Conservation (phyloP, 2,888 invertebrate genomes). For the Machimus atricapillus region DNA sequence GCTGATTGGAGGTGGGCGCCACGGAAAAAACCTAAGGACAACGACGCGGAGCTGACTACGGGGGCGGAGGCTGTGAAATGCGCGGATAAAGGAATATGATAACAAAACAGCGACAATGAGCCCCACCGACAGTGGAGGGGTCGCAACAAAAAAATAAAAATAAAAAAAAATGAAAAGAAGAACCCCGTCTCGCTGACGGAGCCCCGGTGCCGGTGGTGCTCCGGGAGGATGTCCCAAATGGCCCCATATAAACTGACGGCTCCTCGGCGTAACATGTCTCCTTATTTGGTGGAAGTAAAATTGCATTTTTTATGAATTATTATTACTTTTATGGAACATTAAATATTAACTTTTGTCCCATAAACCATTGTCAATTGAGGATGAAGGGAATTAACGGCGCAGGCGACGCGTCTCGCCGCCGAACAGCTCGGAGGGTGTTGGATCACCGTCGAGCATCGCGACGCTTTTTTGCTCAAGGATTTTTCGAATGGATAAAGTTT, state of each 20-base stretch:
- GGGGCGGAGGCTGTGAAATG: conserved; percentile 14
- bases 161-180: not conserved
- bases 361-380: conserved; percentile 47
- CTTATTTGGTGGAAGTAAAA: conserved; percentile 46
- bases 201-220: not conserved
- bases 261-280: conserved; percentile 36
- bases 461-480: not conserved
- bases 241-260: conserved; percentile 34
- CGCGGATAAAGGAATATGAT: conserved; percentile 31
- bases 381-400: conserved; percentile 31
- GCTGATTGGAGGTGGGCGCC: conserved; percentile 32
- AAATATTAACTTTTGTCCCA: conserved; percentile 64
- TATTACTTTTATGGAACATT: conserved; percentile 53
- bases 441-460: not conserved
- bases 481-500: conserved; percentile 3
- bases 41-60: not conserved
- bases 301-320: conserved; percentile 53
- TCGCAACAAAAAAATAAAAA: not conserved
- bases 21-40: not conserved
- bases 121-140: not conserved
- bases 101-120: not conserved
- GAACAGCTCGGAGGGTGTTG: not conserved
- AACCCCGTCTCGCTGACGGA: not conserved
- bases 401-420: not conserved
- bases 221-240: conserved; percentile 20